Conservation (phyloP, 2,113 vertebrate species). For the Dinomys branickii region DNA sequence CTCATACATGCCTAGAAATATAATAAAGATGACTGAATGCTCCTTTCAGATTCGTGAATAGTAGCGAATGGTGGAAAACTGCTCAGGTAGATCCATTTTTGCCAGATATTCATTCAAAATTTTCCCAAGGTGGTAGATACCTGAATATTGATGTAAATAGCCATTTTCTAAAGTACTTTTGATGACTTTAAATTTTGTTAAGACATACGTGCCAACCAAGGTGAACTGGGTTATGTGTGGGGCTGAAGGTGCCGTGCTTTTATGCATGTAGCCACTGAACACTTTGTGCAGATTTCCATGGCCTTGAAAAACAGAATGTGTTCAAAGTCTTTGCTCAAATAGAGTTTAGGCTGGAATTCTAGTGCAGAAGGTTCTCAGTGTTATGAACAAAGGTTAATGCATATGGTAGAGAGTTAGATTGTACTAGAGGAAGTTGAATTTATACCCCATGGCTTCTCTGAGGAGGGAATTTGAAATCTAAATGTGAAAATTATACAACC, state of each 20-base stretch:
- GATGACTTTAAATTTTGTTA: neutral
- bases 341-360: neutral
- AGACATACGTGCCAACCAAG: neutral
- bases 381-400: neutral
- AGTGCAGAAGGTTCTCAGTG: neutral
- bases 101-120: neutral
- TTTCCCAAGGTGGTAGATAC: neutral
- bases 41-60: slow-evolving; percentile 12
- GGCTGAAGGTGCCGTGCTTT: neutral
- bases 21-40: neutral
- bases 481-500: neutral
- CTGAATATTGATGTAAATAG: neutral
- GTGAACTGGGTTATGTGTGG: neutral
- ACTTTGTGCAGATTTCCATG: neutral
- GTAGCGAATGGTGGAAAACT: neutral
- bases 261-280: neutral
- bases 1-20: neutral
- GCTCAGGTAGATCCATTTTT: neutral
- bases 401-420: neutral
- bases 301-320: neutral
- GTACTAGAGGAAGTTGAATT: neutral
- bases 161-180: slow-evolving; percentile 1
- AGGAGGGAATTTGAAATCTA: neutral
- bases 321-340: neutral
- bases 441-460: neutral